Percentiles rank a stretch among this genome's conserved stretches.
Evolutionary conservation across 2,888 invertebrate species (phyloP).

Genomic region (Drosophila paucipuncta): DNA sequence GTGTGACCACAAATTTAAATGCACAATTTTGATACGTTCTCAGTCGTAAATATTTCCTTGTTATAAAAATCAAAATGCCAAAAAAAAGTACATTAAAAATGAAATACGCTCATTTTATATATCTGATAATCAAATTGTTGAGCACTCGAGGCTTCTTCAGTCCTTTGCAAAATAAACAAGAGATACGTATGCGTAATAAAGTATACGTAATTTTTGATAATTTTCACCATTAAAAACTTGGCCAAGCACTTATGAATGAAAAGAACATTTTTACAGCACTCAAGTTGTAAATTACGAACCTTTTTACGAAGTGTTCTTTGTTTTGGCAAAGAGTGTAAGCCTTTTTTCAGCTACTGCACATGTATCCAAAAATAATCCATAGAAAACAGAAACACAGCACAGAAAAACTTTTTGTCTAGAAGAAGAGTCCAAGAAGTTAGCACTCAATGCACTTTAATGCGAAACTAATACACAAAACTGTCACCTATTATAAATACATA

Average conservation of each 20-base stretch:
- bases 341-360: constrained; percentile 12
- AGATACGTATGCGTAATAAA: constrained; percentile 34
- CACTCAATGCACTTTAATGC: constrained; percentile 56
- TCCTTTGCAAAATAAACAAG: not conserved
- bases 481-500: constrained; percentile 23
- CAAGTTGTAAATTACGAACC: constrained; percentile 45
- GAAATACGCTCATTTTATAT: not conserved
- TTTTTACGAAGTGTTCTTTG: constrained; percentile 23
- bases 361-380: constrained; percentile 58
- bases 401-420: constrained; percentile 10
- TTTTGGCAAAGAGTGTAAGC: constrained; percentile 28
- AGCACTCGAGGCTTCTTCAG: not conserved
- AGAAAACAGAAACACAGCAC: constrained; percentile 7
- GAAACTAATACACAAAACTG: constrained; percentile 49
- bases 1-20: not conserved
- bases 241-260: constrained; percentile 22
- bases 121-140: not conserved
- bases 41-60: not conserved
- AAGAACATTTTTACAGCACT: constrained; percentile 11
- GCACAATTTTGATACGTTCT: not conserved
- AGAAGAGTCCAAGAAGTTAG: constrained; percentile 44
- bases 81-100: not conserved
- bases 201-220: constrained; percentile 21
- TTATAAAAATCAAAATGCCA: not conserved
- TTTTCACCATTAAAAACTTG: constrained; percentile 14